Evolutionary conservation across 2,888 invertebrate species (phyloP).

Genomic region (Calephelis perditalis): DNA sequence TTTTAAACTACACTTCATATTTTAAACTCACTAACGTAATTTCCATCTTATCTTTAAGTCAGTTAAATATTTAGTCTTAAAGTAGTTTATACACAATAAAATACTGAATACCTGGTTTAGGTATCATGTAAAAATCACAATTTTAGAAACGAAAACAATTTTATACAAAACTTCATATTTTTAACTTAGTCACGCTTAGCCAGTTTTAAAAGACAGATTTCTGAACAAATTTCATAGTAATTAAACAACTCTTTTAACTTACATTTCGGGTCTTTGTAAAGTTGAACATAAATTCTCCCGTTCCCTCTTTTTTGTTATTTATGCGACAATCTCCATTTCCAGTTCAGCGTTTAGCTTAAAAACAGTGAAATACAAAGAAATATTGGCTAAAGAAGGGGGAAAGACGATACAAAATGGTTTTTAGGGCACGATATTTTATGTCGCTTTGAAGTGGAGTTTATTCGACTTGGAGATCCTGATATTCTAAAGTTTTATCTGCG

Average conservation of each 20-base stretch:
- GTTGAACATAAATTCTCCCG: slow-evolving; percentile 41
- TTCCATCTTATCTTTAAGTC: too few relatives aligned
- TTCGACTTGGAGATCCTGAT: too few relatives aligned
- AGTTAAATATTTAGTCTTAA: too few relatives aligned
- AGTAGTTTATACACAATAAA: too few relatives aligned
- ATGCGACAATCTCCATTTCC: slow-evolving; percentile 58
- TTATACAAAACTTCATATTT: too few relatives aligned
- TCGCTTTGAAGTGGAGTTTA: not conserved
- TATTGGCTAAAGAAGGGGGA: slow-evolving; percentile 4
- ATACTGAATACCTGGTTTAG: too few relatives aligned
- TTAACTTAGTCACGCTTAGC: too few relatives aligned
- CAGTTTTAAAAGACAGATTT: not conserved
- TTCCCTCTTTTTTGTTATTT: slow-evolving; percentile 57
- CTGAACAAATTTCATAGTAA: slow-evolving; percentile 4
- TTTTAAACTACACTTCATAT: too few relatives aligned
- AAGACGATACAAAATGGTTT: slow-evolving; percentile 6
- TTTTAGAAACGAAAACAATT: too few relatives aligned
- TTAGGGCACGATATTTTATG: slow-evolving; percentile 9
- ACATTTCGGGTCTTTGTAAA: slow-evolving; percentile 8
- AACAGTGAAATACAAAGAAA: slow-evolving; percentile 46
- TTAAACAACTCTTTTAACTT: slow-evolving; percentile 8
- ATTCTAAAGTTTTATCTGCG: too few relatives aligned
- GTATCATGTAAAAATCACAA: too few relatives aligned
- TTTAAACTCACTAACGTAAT: too few relatives aligned
- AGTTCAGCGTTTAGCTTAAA: slow-evolving; percentile 59